phyloP scores from a whole-genome alignment of 2,888 invertebrate genomes.

The Cosmia pyralina region DNA sequence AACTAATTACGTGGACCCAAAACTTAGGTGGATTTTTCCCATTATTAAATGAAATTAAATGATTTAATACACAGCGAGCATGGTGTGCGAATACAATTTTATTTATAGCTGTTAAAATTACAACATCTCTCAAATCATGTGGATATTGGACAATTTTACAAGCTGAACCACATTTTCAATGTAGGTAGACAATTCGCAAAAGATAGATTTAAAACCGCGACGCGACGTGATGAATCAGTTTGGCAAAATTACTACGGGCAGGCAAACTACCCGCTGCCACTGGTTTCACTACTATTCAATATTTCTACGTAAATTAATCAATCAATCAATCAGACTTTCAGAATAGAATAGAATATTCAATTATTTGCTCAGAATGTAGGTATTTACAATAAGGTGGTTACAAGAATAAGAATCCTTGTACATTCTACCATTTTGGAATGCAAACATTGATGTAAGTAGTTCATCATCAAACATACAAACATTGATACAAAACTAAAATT shows the following conservation, averaged over 20 bases:
- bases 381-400: too few relatives aligned
- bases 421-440: too few relatives aligned
- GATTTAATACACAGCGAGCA: not conserved
- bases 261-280: not conserved
- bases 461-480: too few relatives aligned
- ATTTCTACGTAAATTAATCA: not conserved
- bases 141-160: constrained; percentile 10
- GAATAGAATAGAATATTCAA: too few relatives aligned
- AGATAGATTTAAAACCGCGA: not conserved
- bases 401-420: too few relatives aligned
- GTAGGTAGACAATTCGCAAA: not conserved
- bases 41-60: too few relatives aligned
- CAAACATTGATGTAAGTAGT: too few relatives aligned
- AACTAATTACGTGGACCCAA: not conserved
- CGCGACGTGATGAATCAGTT: constrained; percentile 13
- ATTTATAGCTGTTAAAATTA: not conserved
- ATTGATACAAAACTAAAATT: too few relatives aligned
- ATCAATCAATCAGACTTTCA: too few relatives aligned
- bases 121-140: not conserved
- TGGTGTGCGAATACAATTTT: not conserved
- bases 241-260: not conserved
- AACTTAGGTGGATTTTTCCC: not conserved
- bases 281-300: not conserved
- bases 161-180: constrained; percentile 5
- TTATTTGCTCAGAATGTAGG: too few relatives aligned